A percentile compares a stretch with the other conserved stretches of the same genome.
phyloP scores from a whole-genome alignment of 2,888 invertebrate genomes.

The Eupithecia centaureata region DNA sequence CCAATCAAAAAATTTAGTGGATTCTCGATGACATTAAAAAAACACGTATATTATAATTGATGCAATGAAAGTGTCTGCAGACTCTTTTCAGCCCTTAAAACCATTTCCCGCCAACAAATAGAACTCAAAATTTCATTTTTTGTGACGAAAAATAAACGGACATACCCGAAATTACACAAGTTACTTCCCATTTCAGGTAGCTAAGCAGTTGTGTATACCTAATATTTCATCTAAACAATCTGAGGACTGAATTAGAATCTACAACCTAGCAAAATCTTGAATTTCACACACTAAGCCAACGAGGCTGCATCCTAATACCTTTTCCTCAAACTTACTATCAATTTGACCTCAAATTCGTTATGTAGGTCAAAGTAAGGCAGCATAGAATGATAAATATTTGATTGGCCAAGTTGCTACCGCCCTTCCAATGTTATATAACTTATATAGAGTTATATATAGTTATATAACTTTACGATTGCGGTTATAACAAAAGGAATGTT shows the following conservation, averaged over 20 bases:
- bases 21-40: background rate
- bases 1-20: background rate
- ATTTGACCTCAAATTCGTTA: constrained; percentile 10
- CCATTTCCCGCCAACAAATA: background rate
- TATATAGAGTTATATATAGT: background rate
- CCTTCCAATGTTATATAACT: constrained; percentile 6
- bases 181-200: background rate
- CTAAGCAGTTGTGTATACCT: too few species aligned
- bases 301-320: background rate
- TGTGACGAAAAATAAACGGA: background rate
- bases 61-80: background rate
- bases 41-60: background rate
- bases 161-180: background rate
- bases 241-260: background rate
- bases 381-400: constrained; percentile 21
- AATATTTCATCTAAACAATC: background rate
- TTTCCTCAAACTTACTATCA: background rate
- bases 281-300: background rate
- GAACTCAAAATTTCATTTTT: background rate
- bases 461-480: constrained; percentile 6
- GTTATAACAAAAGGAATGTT: background rate
- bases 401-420: constrained; percentile 18
- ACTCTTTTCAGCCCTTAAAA: background rate
- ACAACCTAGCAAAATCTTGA: background rate
- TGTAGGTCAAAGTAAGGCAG: constrained; percentile 20